These are phyloP conservation scores for Lymantria monacha DNA, from an alignment of 2,888 invertebrate genomes.

Conservation along the genomic window DNA sequence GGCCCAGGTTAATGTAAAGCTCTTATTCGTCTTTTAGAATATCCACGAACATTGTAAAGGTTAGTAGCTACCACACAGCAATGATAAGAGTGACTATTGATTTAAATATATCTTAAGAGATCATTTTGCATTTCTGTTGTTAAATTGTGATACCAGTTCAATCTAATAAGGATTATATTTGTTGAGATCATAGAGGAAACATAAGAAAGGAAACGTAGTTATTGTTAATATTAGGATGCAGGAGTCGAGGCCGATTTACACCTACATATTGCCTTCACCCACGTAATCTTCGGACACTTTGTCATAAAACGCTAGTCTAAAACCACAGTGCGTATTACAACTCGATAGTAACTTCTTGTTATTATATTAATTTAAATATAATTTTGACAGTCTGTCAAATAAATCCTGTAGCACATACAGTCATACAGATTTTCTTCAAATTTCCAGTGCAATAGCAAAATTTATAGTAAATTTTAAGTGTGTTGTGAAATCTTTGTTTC, in stretches of 20 bases:
- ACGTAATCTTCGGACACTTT: slow-evolving; percentile 52
- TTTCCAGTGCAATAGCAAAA: not conserved
- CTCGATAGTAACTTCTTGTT: slow-evolving; percentile 56
- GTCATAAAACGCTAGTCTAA: slow-evolving; percentile 53
- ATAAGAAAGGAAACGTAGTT: slow-evolving; percentile 21
- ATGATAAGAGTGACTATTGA: no score
- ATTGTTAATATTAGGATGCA: slow-evolving; percentile 42
- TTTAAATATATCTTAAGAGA: no score
- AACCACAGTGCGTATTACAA: slow-evolving; percentile 55
- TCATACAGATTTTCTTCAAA: not conserved
- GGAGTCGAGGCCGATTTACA: slow-evolving; percentile 47
- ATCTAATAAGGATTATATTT: no score
- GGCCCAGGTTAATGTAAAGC: no score
- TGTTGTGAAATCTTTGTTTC: slow-evolving; percentile 38
- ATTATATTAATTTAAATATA: slow-evolving; percentile 19
- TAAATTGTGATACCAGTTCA: no score
- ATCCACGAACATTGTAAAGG: no score
- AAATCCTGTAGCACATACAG: not conserved
- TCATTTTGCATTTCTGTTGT: no score
- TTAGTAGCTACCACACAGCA: no score
- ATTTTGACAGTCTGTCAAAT: slow-evolving; percentile 29
- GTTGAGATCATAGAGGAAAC: slow-evolving; percentile 45
- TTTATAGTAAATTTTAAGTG: slow-evolving; percentile 33
- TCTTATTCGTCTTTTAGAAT: no score
- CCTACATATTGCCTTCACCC: slow-evolving; percentile 58